Conservation (phyloP, 1,140 invertebrate genomes). For the Drosophila mauritiana region DNA sequence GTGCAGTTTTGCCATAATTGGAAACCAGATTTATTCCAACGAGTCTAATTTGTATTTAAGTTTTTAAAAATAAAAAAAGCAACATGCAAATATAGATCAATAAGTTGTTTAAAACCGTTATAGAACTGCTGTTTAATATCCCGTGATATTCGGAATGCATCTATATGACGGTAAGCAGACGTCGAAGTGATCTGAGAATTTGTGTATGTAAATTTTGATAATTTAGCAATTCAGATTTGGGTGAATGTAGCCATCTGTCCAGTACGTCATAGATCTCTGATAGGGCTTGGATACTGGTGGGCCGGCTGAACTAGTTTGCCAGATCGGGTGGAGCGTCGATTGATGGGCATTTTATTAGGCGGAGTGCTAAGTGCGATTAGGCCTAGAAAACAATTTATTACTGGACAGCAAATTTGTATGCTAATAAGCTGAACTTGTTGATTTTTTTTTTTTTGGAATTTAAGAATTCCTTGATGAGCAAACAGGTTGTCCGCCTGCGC, state of each 20-base stretch:
- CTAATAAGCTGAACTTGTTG: slow-evolving; percentile 53
- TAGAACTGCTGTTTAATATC: slow-evolving; percentile 21
- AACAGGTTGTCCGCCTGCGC: slow-evolving; percentile 60
- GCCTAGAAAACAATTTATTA: slow-evolving; percentile 40
- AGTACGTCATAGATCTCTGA: slow-evolving; percentile 10
- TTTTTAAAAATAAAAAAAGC: slow-evolving; percentile 20
- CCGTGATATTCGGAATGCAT: slow-evolving; percentile 27
- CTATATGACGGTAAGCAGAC: slow-evolving; percentile 1
- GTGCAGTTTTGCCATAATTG: slow-evolving; percentile 21
- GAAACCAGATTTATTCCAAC: slow-evolving; percentile 13
- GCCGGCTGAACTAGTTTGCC: slow-evolving; percentile 35
- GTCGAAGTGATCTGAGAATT: slow-evolving; percentile 7
- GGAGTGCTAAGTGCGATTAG: slow-evolving; percentile 42
- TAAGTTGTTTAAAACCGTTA: slow-evolving; percentile 30
- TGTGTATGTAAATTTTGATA: slow-evolving; percentile 7
- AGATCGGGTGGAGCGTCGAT: slow-evolving; percentile 37
- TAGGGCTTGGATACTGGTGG: slow-evolving; percentile 8
- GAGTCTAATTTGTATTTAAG: slow-evolving; percentile 11
- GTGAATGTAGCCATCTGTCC: slow-evolving; percentile 31
- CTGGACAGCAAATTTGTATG: slow-evolving; percentile 64
- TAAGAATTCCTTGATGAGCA: slow-evolving; percentile 59
- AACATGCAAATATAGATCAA: slow-evolving; percentile 31
- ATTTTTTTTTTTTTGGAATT: slow-evolving; percentile 24
- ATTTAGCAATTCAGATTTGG: slow-evolving; percentile 42
- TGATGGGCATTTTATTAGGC: slow-evolving; percentile 64